These are phyloP conservation scores for Chelonus insularis DNA, from an alignment of 1,140 invertebrate species.

Conservation along the genomic window DNA sequence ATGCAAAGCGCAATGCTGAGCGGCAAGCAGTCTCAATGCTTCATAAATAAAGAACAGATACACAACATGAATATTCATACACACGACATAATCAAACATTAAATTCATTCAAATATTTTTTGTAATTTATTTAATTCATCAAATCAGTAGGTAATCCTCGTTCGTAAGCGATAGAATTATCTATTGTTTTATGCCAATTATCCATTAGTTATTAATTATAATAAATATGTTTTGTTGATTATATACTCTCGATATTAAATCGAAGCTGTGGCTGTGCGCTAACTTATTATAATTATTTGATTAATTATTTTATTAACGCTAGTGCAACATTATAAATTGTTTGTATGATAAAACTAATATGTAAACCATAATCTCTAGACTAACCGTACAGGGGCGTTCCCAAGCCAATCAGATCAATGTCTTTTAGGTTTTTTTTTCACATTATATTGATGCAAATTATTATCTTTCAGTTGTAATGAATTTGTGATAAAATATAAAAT, in stretches of 20 bases:
- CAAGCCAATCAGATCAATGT: constrained; percentile 41
- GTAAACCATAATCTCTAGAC: background rate
- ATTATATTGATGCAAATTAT: background rate
- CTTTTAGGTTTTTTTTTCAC: constrained; percentile 13
- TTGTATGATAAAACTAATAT: constrained; percentile 1
- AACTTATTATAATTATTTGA: no score
- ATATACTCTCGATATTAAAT: constrained; percentile 32
- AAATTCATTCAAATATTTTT: constrained; percentile 6
- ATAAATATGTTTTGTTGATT: background rate
- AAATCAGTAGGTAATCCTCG: constrained; percentile 36
- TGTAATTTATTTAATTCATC: background rate
- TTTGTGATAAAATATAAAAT: no score
- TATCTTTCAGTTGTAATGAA: no score
- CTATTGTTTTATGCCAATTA: background rate
- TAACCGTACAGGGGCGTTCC: constrained; percentile 47
- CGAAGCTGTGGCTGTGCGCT: constrained; percentile 38
- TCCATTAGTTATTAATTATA: background rate
- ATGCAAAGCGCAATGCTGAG: constrained; percentile 21
- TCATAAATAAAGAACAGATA: constrained; percentile 12
- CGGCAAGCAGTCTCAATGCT: constrained; percentile 30
- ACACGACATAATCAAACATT: no score
- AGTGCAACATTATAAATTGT: constrained; percentile 13
- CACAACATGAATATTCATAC: background rate
- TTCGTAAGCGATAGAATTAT: constrained; percentile 22
- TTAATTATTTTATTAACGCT: constrained; percentile 21